Percentiles rank a stretch among this genome's conserved stretches.
Evolutionary conservation across 2,888 invertebrate species (phyloP).

Genomic region (Panopea generosa): DNA sequence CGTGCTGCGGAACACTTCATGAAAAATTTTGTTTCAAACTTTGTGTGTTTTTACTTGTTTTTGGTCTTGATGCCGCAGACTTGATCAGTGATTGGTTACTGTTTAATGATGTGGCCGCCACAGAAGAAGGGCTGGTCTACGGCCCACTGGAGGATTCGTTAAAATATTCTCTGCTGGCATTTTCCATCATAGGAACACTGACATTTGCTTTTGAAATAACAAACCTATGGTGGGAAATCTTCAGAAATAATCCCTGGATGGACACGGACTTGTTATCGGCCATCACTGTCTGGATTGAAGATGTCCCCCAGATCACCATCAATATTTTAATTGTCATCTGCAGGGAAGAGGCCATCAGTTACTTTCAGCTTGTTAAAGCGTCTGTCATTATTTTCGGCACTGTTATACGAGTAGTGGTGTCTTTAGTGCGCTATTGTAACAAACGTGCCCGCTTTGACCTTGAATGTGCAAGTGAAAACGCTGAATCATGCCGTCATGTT

Average conservation of each 20-base stretch:
- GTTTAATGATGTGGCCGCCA: conserved; percentile 59
- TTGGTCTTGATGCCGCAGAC: conserved; percentile 67
- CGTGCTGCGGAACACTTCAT: conserved; percentile 49
- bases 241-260: conserved; percentile 64
- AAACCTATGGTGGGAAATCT: conserved; percentile 65
- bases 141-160: conserved; percentile 63
- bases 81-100: conserved; percentile 73
- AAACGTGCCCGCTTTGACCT: conserved; percentile 60
- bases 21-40: conserved; percentile 63
- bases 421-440: conserved; percentile 67
- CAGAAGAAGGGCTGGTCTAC: conserved; percentile 71
- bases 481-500: conserved; percentile 66
- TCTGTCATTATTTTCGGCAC: conserved; percentile 70
- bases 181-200: conserved; percentile 70
- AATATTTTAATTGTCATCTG: conserved; percentile 71
- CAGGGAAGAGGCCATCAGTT: conserved; percentile 72
- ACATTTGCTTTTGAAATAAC: conserved; percentile 65
- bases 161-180: conserved; percentile 53
- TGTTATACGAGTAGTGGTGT: conserved; percentile 69
- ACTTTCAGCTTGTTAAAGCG: conserved; percentile 72
- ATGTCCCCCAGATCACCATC: conserved; percentile 71
- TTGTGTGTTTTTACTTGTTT: conserved; percentile 62
- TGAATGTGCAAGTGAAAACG: conserved; percentile 50
- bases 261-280: conserved; percentile 65
- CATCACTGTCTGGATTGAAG: conserved; percentile 70